Evolutionary conservation across 2,797 vertebrate species (phyloP).

Genomic region (Lindbergichthys nudifrons): DNA sequence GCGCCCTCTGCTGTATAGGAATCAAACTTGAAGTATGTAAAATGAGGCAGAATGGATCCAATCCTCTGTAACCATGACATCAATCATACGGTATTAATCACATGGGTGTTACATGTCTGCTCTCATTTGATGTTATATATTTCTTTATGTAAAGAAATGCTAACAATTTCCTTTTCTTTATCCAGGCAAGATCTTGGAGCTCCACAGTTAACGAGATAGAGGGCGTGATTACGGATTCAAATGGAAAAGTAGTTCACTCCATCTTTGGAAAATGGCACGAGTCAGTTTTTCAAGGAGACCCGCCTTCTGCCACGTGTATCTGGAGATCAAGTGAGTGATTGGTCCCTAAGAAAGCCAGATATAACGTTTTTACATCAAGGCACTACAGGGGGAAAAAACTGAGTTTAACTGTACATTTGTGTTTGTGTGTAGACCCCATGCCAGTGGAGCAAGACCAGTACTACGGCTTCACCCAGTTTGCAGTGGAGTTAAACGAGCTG

Average conservation of each 20-base stretch:
- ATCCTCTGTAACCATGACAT: neutral
- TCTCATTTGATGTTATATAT: neutral
- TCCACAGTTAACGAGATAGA: conserved; percentile 93
- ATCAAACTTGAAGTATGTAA: neutral
- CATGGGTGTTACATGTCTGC: neutral
- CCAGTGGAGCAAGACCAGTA: conserved; percentile 91
- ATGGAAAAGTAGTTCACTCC: conserved; percentile 88
- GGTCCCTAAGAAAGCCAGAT: neutral
- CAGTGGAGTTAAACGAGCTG: conserved; percentile 95
- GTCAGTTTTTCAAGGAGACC: conserved; percentile 90
- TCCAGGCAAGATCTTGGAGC: conserved; percentile 92
- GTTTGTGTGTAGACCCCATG: conserved; percentile 86
- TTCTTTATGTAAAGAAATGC: neutral
- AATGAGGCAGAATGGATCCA: neutral
- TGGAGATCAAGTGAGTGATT: conserved; percentile 95
- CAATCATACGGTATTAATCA: neutral
- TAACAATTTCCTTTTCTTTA: conserved; percentile 34
- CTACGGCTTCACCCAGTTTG: conserved; percentile 97
- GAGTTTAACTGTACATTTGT: neutral
- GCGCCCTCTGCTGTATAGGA: conserved; percentile 62
- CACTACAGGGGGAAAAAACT: neutral
- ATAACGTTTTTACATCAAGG: neutral
- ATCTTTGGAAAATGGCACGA: conserved; percentile 98
- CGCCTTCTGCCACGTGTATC: conserved; percentile 89
- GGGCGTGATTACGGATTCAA: conserved; percentile 88